Evolutionary conservation across 2,113 vertebrate genomes (phyloP), one percentile per base, ranked within the genome.

Genomic region (Leiothrix lutea): DNA sequence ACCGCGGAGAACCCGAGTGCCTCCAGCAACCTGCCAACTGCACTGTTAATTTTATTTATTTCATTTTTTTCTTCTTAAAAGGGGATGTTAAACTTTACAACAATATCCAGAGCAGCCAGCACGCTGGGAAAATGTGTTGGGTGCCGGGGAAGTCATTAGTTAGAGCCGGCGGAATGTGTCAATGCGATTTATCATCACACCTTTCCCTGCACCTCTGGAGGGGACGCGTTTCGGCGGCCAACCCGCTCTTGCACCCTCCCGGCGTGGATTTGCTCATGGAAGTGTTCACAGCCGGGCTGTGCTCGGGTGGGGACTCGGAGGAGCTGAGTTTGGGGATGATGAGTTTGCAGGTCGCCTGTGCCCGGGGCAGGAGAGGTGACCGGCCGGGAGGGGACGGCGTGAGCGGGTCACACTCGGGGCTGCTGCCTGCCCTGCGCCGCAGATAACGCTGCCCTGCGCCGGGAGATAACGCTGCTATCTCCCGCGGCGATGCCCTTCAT

Each of bases 201-300:
- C 82, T 93, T 93, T 48, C 54, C 33, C 77, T 22, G 53, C 29
- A 21, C 65, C 64, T 66, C 87, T 12, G 31, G 58, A 73, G 33
- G 33, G 71, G 66, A 71, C 2, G 5, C 0, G 6, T 64, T 81
- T 58, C 1, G 21, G 75, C 40, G 77, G 50, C 36, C 11, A 3
- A 28, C 18, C 8, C 3, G 4, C 3, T 14, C 45, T 24, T 8
- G 50, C 62, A 36, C 22, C 56, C 51, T 75, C 85, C 61, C 61
- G 25, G 51, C 4, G 2, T 1, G 38, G 81, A 50, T 89, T 89
- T 83, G 53, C 44, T 33, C 65, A 0, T 4, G 5, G 82, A 73
- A 29, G 4, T 0, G 6, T 2, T 3, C 5, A 2, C 36, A 38
- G 5, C 1, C 0, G 1, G n/a, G 60, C 29, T 35, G 48, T 0